Evolutionary conservation across 2,113 vertebrate species (phyloP), one percentile per base, ranked within the genome.

Genomic region (Dascyllus trimaculatus): DNA sequence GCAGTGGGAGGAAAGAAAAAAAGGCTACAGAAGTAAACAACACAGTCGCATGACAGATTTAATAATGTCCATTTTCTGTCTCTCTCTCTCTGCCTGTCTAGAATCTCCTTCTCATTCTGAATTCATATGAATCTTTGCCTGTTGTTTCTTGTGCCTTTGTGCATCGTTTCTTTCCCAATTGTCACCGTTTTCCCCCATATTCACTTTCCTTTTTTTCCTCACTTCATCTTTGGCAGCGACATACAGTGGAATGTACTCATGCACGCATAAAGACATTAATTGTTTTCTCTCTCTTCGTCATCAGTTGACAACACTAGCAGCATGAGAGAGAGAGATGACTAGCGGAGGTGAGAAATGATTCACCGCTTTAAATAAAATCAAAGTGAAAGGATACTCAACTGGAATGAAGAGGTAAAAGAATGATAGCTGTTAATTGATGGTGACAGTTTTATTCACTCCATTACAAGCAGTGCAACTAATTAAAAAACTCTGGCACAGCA

Each of bases 21-120:
- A 62, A 74, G 48, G 73, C 83, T 81, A 75, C 24, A 58, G 51
- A 64, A 79, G 78, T 79, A 87, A 90, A 86, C 76, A 78, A 81
- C 75, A 76, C 59, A n/a, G 78, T 83, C 79, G 84, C 38, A 80
- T 79, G 62, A 64, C 77, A 85, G 68, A 60, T 84, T 78, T 85
- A 75, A 82, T 87, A 71, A 82, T 46, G 49, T 60, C 54, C 25
- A 19, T 63, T 53, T 59, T 45, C 49, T 58, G 49, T 19, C 19
- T 25, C 32, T 21, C 38, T 22, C 66, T 71, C 25, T 38, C 46
- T 63, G 38, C 11, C 22, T 49, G 22, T 63, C 26, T 56, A 32
- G 9, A 61, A 13, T 57, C 45, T 57, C 29, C 4, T n/a, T 18
- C 24, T 48, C 53, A 26, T 65, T 75, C 21, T 26, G 13, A 49